Conservation (phyloP, 1,140 invertebrate species). For the Drosophila orosa region DNA sequence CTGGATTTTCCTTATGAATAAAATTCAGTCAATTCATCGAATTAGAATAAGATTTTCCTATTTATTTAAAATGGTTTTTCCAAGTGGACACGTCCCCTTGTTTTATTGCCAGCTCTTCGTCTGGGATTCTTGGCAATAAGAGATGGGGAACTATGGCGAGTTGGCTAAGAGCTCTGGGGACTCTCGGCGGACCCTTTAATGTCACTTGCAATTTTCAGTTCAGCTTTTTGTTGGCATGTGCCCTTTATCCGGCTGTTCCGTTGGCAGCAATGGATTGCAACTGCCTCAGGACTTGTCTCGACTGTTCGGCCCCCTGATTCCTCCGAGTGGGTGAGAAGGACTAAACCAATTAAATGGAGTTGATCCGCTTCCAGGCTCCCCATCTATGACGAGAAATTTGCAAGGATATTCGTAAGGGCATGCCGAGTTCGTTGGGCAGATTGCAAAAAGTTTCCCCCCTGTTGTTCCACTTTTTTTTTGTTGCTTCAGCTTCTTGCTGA, state of each 20-base stretch:
- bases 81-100: constrained; percentile 22
- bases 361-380: constrained; percentile 12
- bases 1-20: too few species aligned
- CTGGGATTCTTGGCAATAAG: constrained; percentile 19
- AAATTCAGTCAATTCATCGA: too few species aligned
- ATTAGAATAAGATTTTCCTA: too few species aligned
- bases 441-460: not conserved
- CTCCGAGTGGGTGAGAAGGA: not conserved
- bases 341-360: constrained; percentile 37
- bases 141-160: not conserved
- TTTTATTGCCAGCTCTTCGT: constrained; percentile 37
- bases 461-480: constrained; percentile 20
- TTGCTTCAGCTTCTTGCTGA: constrained; percentile 25
- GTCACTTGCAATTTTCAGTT: constrained; percentile 62
- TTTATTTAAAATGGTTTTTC: not conserved
- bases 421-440: constrained; percentile 11
- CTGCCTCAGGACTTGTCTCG: constrained; percentile 24
- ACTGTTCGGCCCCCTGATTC: constrained; percentile 3
- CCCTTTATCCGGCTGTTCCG: constrained; percentile 26
- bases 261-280: constrained; percentile 32
- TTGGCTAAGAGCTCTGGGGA: constrained; percentile 27
- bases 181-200: constrained; percentile 67
- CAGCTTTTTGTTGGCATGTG: constrained; percentile 36
- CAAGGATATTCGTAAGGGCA: constrained; percentile 21
- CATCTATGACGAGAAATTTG: not conserved